phyloP scores from a whole-genome alignment of 1,140 invertebrate genomes.

The Pseudachorutes palmiensis region DNA sequence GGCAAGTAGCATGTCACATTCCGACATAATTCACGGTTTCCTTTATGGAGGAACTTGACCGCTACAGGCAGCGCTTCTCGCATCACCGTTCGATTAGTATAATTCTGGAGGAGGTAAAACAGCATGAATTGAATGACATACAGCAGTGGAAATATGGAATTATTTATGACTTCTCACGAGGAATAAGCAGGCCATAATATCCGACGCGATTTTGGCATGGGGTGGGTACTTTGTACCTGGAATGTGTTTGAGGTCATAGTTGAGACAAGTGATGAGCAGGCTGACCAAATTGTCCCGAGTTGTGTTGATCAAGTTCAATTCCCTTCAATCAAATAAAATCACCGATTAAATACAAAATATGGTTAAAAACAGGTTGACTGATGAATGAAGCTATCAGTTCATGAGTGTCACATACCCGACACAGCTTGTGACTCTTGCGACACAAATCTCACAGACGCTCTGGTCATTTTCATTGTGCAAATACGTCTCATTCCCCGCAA shows the following conservation, averaged over 20 bases:
- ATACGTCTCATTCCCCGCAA: slow-evolving; percentile 57
- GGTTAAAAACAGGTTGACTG: slow-evolving; percentile 55
- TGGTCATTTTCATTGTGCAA: slow-evolving; percentile 80
- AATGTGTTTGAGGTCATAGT: slow-evolving; percentile 71
- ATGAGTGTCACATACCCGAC: slow-evolving; percentile 51
- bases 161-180: slow-evolving; percentile 57
- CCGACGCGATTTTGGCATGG: slow-evolving; percentile 89
- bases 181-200: slow-evolving; percentile 88
- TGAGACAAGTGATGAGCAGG: slow-evolving; percentile 74
- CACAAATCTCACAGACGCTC: slow-evolving; percentile 85
- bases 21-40: slow-evolving; percentile 75
- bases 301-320: slow-evolving; percentile 13
- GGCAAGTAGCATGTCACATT: slow-evolving; percentile 87
- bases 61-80: slow-evolving; percentile 76
- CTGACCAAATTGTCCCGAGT: slow-evolving; percentile 52
- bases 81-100: slow-evolving; percentile 80
- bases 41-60: slow-evolving; percentile 81
- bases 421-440: slow-evolving; percentile 76
- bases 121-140: too few species aligned
- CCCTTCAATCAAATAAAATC: slow-evolving; percentile 9
- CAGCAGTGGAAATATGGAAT: background rate
- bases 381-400: slow-evolving; percentile 45
- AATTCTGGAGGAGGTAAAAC: slow-evolving; percentile 59
- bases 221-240: slow-evolving; percentile 67
- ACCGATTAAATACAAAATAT: background rate